Base-by-base conservation (phyloP, 1,140 invertebrate species). In the Himalopsyche phryganea region DNA sequence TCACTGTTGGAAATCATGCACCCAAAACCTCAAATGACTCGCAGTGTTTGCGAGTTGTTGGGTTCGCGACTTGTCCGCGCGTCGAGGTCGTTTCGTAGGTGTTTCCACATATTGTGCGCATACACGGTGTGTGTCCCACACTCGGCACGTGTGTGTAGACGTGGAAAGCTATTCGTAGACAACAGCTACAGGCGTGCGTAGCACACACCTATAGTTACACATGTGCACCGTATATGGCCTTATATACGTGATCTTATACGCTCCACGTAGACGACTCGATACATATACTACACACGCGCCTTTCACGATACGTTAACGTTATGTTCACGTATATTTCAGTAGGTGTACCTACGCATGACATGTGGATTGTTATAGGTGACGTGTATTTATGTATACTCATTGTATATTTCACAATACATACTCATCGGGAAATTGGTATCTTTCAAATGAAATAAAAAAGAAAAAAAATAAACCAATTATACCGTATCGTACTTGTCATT, bases 71-170 rank as follows among this genome's bases (percentile, higher is more conserved):
- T 10, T 48, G 10, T 6, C 35, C 60, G 45, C 45, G 35, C 60
- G 60, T 57, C 44, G 49, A 13, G 19, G 44, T 61, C 60, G 23
- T 57, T 53, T 35, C 53, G 60, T 61, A 61, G 60, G 60, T 61
- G 60, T 61, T 48, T 47, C 53, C 60, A 40, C 54, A 56, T 18
- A 48, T 20, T 53, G 23, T 38, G 38, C 32, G 32, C 20, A 41
- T 10, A 32, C 50, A 20, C 20, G 40, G 46, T 55, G 41, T 60
- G 50, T 46, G 44, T 5, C 47, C 32, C 35, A 52, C 48, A 50
- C 54, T 36, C 11, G 17, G 11, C 19, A 44, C 54, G 32, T 50
- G 18, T 45, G 48, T 35, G 46, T 28, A 19, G 17, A 35, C 44
- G 15, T 13, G 23, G 17, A n/a, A n/a, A 23, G 42, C 44, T 28